A percentile compares a stretch with the other conserved stretches of the same genome.
These are phyloP conservation scores for Rhadinocentrus ornatus DNA, from an alignment of 2,797 vertebrate species.

Conservation along the genomic window DNA sequence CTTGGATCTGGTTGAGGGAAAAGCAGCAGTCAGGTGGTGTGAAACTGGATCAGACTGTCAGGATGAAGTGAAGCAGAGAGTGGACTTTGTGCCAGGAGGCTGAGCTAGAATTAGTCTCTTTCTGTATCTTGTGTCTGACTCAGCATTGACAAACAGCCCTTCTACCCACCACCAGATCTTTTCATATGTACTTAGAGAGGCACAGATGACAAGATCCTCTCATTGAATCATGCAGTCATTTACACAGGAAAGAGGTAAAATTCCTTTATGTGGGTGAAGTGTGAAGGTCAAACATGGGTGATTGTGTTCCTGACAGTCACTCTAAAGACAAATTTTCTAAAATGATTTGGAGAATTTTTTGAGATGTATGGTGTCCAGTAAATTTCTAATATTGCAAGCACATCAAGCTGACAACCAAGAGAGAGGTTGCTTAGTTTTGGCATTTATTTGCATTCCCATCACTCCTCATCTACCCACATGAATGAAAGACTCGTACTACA, in stretches of 20 bases:
- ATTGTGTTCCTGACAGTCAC: constrained; percentile 45
- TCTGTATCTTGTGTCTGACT: constrained; percentile 47
- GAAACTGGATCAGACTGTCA: constrained; percentile 64
- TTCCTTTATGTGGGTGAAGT: constrained; percentile 44
- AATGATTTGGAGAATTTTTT: constrained; percentile 37
- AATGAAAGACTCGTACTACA: constrained; percentile 49
- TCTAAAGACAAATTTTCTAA: constrained; percentile 43
- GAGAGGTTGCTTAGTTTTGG: constrained; percentile 49
- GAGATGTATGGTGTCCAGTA: constrained; percentile 38
- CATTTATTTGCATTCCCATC: constrained; percentile 71
- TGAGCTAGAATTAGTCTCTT: constrained; percentile 40
- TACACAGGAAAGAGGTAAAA: constrained; percentile 42
- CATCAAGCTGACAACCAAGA: constrained; percentile 42
- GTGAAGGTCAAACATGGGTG: constrained; percentile 46
- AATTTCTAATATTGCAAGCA: constrained; percentile 45
- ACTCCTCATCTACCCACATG: constrained; percentile 58
- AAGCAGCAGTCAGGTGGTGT: constrained; percentile 55
- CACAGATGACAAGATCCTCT: constrained; percentile 58
- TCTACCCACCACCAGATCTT: background rate
- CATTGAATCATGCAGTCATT: constrained; percentile 44
- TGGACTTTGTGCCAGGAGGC: constrained; percentile 50
- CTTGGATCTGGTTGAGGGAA: constrained; percentile 63
- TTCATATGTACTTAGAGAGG: constrained; percentile 30
- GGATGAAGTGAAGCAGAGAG: constrained; percentile 61
- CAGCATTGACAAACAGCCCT: constrained; percentile 40